Percentiles rank a stretch among this genome's conserved stretches.
phyloP scores from a whole-genome alignment of 2,888 invertebrate genomes.

The Melieria crassipennis region DNA sequence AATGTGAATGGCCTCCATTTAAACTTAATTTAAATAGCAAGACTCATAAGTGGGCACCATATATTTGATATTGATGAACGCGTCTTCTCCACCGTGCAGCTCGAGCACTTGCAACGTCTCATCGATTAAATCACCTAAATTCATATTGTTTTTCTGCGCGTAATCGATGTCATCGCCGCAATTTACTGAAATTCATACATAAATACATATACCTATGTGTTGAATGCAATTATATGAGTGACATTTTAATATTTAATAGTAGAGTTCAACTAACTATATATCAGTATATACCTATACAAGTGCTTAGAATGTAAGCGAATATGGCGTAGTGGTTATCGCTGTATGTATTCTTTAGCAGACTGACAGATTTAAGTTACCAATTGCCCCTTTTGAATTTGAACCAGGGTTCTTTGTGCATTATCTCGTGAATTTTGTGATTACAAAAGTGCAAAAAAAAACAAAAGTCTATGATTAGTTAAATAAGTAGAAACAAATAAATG shows the following conservation, averaged over 20 bases:
- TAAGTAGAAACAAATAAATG: too few relatives aligned
- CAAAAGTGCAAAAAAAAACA: too few relatives aligned
- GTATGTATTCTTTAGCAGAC: too few relatives aligned
- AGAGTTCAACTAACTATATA: background rate
- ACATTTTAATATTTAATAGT: background rate
- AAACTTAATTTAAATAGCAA: conserved; percentile 77
- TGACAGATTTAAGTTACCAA: too few relatives aligned
- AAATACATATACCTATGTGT: background rate
- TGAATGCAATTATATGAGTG: background rate
- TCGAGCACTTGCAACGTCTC: conserved; percentile 93
- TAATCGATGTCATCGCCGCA: conserved; percentile 92
- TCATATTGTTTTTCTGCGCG: conserved; percentile 84
- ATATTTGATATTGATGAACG: conserved; percentile 98
- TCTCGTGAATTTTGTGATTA: too few relatives aligned
- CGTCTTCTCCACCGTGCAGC: conserved; percentile 92
- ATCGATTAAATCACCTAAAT: conserved; percentile 89
- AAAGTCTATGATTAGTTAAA: too few relatives aligned
- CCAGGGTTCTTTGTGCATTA: too few relatives aligned
- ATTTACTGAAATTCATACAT: conserved; percentile 72
- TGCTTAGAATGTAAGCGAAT: too few relatives aligned
- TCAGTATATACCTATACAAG: background rate
- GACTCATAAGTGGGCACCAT: conserved; percentile 98
- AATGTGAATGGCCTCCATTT: too few relatives aligned
- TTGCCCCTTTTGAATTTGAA: too few relatives aligned
- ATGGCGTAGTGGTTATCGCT: too few relatives aligned